Evolutionary conservation across 2,888 invertebrate genomes (phyloP), one percentile per base, ranked within the genome.

Genomic region (Parthenolecanium corni): DNA sequence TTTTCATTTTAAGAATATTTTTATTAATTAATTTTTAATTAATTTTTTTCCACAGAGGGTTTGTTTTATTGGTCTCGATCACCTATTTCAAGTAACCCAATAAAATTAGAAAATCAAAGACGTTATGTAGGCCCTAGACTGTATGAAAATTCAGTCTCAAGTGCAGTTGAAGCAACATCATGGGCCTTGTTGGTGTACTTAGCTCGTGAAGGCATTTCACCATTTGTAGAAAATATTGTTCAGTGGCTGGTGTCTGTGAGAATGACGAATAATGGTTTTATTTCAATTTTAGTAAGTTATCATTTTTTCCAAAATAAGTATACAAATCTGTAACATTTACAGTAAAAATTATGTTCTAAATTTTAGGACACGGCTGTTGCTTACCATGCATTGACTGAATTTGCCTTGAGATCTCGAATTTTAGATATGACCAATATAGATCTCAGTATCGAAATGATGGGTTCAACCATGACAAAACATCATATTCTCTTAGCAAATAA

Each of bases 161-260:
- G 76, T 42, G 78, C 77, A 1, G 76, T 79, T 1, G 78, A 79
- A 69, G 73, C 78, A 0, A 78, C 79, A 0, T 72, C 77, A 1
- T 79, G 79, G 68, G 79, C 77, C 3, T 70, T 80, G 12, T 70
- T 80, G 18, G 74, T 76, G 1, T 76, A 77, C 67, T 68, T 75
- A 16, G 69, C 70, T 1, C 68, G 73, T 23, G 74, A 75, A 53
- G 75, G 75, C 3, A 68, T 75, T 18, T 72, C 73, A 4, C 66
- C 72, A 14, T 67, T 71, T 12, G 71, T 73, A 36, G 76, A 76
- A 58, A 70, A 70, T 57, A 73, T 75, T 42, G 75, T 76, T 5
- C 69, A 71, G 23, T 76, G 76, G 75, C 69, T 76, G 6, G 75
- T 74, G 65, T 72, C 73, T 2, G 73, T 75, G 72, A 67, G 75